Percentiles rank a stretch among this genome's conserved stretches.
Evolutionary conservation across 2,888 invertebrate species (phyloP).

Genomic region (Andricus curvator): DNA sequence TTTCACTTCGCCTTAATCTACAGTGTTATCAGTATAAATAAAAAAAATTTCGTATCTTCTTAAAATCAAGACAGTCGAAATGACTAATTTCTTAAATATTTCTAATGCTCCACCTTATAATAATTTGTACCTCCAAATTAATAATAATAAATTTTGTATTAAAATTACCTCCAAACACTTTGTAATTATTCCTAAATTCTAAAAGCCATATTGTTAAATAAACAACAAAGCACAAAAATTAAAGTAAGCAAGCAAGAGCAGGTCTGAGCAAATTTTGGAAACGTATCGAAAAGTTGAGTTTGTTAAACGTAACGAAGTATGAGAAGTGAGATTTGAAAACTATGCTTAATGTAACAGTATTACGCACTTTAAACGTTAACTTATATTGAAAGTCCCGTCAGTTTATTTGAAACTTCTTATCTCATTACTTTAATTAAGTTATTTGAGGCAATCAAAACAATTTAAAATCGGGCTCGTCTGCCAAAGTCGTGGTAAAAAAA

Average conservation of each 20-base stretch:
- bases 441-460: background rate
- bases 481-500: background rate
- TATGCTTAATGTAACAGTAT: constrained; percentile 65
- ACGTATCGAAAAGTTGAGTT: background rate
- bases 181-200: background rate
- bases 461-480: background rate
- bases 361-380: background rate
- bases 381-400: background rate
- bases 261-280: background rate
- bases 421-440: background rate
- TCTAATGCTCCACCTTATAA: background rate
- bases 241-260: constrained; percentile 1
- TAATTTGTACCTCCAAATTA: background rate
- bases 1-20: too few species aligned
- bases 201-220: constrained; percentile 44
- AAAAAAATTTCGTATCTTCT: too few species aligned
- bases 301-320: constrained; percentile 43
- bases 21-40: too few species aligned
- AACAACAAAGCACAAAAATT: constrained; percentile 38
- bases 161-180: background rate
- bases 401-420: constrained; percentile 24
- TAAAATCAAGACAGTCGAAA: too few species aligned
- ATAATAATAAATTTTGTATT: too few species aligned
- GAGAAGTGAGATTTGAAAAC: constrained; percentile 57
- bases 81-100: too few species aligned